Evolutionary conservation across 2,113 vertebrate species (phyloP).

Genomic region (Gulo gulo): DNA sequence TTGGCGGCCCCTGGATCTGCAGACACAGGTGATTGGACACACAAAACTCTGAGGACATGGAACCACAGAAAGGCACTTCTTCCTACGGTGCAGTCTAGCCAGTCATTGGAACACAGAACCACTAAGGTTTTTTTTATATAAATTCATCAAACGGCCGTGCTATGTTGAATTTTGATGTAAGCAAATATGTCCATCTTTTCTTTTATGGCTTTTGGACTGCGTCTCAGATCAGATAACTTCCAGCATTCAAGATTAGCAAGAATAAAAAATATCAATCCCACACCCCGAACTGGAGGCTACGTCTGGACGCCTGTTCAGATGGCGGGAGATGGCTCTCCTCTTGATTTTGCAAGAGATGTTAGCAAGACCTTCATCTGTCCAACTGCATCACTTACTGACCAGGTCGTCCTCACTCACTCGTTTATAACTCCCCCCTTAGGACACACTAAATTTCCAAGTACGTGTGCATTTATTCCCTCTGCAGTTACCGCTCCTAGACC

Average conservation of each 20-base stretch:
- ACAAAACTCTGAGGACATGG: slow-evolving; percentile 5
- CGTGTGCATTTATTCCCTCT: background rate
- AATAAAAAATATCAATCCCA: background rate
- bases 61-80: background rate
- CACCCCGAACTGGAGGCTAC: background rate
- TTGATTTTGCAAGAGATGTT: background rate
- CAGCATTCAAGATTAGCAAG: background rate
- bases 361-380: background rate
- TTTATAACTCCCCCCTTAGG: background rate
- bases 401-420: background rate
- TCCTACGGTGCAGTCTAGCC: background rate
- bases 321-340: background rate
- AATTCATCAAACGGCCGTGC: background rate
- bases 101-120: background rate
- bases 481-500: background rate
- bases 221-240: background rate
- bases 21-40: slow-evolving; percentile 57
- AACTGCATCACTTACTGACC: background rate
- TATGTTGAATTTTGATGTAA: background rate
- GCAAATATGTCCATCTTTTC: background rate
- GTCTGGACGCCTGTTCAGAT: background rate
- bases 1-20: slow-evolving; percentile 87
- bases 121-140: background rate
- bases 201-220: background rate
- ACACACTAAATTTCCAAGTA: background rate